phyloP scores from a whole-genome alignment of 1,140 invertebrate genomes.

The Steinernema feltiae region DNA sequence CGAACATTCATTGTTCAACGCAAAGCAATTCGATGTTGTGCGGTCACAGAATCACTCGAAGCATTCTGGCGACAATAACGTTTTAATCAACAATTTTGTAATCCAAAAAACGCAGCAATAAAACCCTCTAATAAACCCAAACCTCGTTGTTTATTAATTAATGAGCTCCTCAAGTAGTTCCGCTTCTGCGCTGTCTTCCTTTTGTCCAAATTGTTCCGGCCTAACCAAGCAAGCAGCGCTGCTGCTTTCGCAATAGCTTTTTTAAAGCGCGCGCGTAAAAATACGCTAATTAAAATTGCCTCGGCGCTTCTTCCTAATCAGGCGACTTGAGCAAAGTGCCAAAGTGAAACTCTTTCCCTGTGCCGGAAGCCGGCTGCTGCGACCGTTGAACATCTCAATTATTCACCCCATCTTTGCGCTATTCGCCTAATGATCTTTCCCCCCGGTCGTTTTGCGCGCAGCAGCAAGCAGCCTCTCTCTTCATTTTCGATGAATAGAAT shows the following conservation, averaged over 20 bases:
- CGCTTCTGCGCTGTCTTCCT: no score
- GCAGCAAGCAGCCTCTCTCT: not conserved
- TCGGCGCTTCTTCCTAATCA: not conserved
- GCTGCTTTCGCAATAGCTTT: not conserved
- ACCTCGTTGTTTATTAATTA: no score
- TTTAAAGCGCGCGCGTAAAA: not conserved
- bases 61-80: no score
- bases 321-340: not conserved
- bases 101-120: no score
- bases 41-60: no score
- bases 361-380: not conserved
- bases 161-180: no score
- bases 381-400: conserved; percentile 7
- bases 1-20: no score
- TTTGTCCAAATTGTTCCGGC: no score
- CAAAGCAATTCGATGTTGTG: no score
- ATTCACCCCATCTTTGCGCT: not conserved
- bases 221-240: no score
- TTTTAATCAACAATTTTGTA: no score
- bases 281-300: conserved; percentile 7
- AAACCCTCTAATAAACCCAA: no score
- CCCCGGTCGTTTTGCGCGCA: not conserved
- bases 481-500: not conserved
- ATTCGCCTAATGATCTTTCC: conserved; percentile 6
- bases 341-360: not conserved